Conservation (phyloP, 2,113 vertebrate species). For the Patagioenas fasciata region DNA sequence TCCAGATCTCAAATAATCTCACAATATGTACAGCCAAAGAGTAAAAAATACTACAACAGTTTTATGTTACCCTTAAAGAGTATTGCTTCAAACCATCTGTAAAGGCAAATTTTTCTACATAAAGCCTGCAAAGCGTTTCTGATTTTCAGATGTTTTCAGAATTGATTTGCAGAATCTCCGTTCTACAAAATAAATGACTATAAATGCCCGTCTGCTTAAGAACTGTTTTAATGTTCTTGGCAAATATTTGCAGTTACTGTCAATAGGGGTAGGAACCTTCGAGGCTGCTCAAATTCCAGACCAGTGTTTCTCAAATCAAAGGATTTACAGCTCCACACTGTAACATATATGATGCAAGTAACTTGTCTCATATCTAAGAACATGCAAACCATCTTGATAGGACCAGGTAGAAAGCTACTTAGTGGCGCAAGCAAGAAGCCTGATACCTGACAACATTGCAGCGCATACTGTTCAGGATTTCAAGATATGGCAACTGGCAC, state of each 20-base stretch:
- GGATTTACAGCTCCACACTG: not conserved
- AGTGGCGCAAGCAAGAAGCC: not conserved
- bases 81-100: not conserved
- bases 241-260: slow-evolving; percentile 13
- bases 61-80: not conserved
- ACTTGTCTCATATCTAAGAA: not conserved
- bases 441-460: not conserved
- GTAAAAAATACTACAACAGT: not conserved
- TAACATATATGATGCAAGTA: not conserved
- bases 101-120: not conserved
- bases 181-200: not conserved
- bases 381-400: not conserved
- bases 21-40: not conserved
- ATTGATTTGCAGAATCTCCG: not conserved
- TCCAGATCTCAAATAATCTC: not conserved
- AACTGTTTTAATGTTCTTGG: not conserved
- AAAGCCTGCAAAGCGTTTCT: not conserved
- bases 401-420: not conserved
- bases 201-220: not conserved
- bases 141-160: not conserved
- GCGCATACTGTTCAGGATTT: not conserved
- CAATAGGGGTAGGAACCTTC: not conserved
- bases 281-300: not conserved
- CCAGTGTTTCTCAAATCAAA: not conserved
- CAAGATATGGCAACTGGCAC: not conserved